A percentile compares a stretch with the other conserved stretches of the same genome.
phyloP scores from a whole-genome alignment of 2,113 vertebrate genomes.

The Phaethornis superciliosus region DNA sequence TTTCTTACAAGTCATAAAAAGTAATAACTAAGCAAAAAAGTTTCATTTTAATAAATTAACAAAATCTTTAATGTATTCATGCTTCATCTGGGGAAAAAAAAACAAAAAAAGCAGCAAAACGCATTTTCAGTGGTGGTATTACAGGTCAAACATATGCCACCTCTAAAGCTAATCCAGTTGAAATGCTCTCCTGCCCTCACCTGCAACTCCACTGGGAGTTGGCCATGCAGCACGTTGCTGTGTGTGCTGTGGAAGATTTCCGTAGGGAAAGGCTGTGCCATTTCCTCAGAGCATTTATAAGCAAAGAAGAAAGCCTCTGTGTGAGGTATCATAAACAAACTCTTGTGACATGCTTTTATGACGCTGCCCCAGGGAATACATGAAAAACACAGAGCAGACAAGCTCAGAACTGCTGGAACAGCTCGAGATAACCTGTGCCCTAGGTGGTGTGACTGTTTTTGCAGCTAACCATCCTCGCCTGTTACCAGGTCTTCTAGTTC shows the following conservation, averaged over 20 bases:
- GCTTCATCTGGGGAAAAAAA: neutral
- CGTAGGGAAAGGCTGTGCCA: neutral
- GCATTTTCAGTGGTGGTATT: neutral
- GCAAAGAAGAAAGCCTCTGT: conserved; percentile 27
- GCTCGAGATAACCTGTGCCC: conserved; percentile 34
- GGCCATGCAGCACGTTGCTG: neutral
- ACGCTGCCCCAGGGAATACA: conserved; percentile 16
- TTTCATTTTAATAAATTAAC: neutral
- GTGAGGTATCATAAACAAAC: conserved; percentile 38
- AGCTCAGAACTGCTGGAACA: conserved; percentile 25
- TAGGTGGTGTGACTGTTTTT: neutral
- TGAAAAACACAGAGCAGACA: conserved; percentile 25
- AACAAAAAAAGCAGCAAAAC: neutral
- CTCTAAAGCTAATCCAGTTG: neutral
- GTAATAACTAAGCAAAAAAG: neutral
- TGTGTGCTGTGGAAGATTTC: neutral
- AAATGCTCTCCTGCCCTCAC: neutral
- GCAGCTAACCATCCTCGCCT: neutral
- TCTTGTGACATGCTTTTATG: conserved; percentile 27
- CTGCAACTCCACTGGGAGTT: neutral
- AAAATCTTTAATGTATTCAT: neutral
- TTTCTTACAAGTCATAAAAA: neutral
- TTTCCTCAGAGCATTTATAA: conserved; percentile 30
- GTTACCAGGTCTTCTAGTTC: neutral
- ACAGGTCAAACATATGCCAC: neutral